These are phyloP conservation scores for Proteles cristata DNA, from an alignment of 2,113 vertebrate species.

Conservation along the genomic window DNA sequence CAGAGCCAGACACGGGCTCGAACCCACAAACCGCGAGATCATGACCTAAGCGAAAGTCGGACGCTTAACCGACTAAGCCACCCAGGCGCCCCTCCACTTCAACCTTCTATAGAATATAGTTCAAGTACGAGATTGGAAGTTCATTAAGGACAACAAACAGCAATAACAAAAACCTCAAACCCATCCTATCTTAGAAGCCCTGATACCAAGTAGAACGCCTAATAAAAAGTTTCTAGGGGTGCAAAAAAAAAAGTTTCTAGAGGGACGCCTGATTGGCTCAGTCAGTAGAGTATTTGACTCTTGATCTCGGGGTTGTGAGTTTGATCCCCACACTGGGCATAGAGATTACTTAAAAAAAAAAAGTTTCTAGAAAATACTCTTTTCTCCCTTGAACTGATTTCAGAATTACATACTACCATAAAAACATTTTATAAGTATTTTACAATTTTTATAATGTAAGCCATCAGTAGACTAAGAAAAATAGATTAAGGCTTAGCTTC, in stretches of 20 bases:
- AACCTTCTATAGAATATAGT: background rate
- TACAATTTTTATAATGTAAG: background rate
- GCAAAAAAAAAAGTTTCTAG: background rate
- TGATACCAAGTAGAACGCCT: background rate
- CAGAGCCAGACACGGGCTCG: too few species aligned
- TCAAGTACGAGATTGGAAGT: background rate
- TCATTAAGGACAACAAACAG: background rate
- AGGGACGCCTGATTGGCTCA: background rate
- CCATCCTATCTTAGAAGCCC: background rate
- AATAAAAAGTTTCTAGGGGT: background rate
- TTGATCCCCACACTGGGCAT: background rate
- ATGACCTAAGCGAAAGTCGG: too few species aligned
- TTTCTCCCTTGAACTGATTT: slow-evolving; percentile 16
- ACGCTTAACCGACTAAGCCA: too few species aligned
- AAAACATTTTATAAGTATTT: slow-evolving; percentile 45
- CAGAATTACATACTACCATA: background rate
- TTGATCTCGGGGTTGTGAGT: background rate
- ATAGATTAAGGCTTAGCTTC: background rate
- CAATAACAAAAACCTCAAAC: background rate
- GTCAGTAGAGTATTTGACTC: background rate
- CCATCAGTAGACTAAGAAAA: background rate
- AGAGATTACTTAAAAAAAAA: too few species aligned
- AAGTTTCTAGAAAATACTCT: background rate
- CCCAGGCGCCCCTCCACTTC: too few species aligned
- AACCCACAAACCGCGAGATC: too few species aligned